These are phyloP conservation scores for Rhea americana DNA, from an alignment of 2,113 vertebrate genomes.

Conservation along the genomic window DNA sequence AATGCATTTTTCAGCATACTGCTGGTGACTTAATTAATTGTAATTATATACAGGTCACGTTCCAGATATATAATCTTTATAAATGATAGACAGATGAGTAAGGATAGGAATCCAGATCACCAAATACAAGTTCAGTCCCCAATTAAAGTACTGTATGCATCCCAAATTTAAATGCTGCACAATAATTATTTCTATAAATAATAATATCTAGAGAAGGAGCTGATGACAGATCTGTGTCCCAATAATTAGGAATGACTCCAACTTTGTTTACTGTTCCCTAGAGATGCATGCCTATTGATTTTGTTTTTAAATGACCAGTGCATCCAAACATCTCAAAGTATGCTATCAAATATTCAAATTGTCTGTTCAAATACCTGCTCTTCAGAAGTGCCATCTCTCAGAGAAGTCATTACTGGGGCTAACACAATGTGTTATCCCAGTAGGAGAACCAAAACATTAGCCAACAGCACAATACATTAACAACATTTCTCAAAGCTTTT, in stretches of 20 bases:
- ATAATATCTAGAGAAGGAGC: constrained; percentile 49
- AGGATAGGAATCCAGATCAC: constrained; percentile 75
- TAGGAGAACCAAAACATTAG: not conserved
- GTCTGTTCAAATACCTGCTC: not conserved
- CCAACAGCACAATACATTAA: not conserved
- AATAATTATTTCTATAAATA: constrained; percentile 69
- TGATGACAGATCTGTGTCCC: constrained; percentile 51
- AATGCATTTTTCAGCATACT: constrained; percentile 76
- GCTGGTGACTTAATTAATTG: constrained; percentile 78
- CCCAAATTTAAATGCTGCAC: constrained; percentile 32
- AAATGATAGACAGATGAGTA: constrained; percentile 74
- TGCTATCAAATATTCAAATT: constrained; percentile 46
- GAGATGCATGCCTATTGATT: constrained; percentile 51
- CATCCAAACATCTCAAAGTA: not conserved
- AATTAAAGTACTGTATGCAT: constrained; percentile 32
- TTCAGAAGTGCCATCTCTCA: not conserved
- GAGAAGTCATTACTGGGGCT: not conserved
- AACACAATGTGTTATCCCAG: not conserved
- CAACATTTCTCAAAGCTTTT: not conserved
- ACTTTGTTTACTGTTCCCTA: constrained; percentile 68
- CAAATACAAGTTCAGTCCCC: constrained; percentile 56
- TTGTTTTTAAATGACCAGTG: constrained; percentile 42
- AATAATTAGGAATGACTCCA: constrained; percentile 55
- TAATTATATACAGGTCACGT: constrained; percentile 75
- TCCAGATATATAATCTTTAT: constrained; percentile 72